Conservation (phyloP, 2,888 invertebrate species). For the Brachypalpus laphriformis region DNA sequence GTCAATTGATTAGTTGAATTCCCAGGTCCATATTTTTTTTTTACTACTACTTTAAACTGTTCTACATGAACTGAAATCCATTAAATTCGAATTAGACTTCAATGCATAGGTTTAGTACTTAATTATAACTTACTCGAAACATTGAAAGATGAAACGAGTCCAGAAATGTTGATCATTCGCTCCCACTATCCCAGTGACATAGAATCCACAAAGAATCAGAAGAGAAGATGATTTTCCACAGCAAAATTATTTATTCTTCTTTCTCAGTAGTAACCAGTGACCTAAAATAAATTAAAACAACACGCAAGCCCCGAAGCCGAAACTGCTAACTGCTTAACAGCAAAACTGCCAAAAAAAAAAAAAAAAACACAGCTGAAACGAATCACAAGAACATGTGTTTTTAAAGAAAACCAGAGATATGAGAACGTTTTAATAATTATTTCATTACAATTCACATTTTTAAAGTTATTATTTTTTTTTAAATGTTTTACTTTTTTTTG, state of each 20-base stretch:
- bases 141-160: neutral
- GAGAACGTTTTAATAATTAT: constrained; percentile 75
- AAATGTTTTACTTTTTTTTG: constrained; percentile 51
- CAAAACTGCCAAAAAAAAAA: neutral
- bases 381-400: constrained; percentile 61
- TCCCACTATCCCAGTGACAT: neutral
- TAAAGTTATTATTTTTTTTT: constrained; percentile 68
- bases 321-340: neutral
- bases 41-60: neutral
- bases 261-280: neutral
- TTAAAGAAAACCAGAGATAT: constrained; percentile 74
- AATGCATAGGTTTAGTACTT: neutral
- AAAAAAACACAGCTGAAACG: constrained; percentile 37
- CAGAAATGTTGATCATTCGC: neutral
- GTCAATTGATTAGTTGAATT: neutral
- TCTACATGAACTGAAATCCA: neutral
- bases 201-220: neutral
- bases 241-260: neutral
- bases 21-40: neutral
- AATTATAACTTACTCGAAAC: neutral
- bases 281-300: constrained; percentile 35
- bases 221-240: too few relatives aligned
- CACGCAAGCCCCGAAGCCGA: constrained; percentile 60
- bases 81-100: neutral
- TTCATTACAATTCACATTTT: constrained; percentile 74